Evolutionary conservation across 2,888 invertebrate genomes (phyloP), one percentile per base, ranked within the genome.

Genomic region (Hermaeophaga mercurialis): DNA sequence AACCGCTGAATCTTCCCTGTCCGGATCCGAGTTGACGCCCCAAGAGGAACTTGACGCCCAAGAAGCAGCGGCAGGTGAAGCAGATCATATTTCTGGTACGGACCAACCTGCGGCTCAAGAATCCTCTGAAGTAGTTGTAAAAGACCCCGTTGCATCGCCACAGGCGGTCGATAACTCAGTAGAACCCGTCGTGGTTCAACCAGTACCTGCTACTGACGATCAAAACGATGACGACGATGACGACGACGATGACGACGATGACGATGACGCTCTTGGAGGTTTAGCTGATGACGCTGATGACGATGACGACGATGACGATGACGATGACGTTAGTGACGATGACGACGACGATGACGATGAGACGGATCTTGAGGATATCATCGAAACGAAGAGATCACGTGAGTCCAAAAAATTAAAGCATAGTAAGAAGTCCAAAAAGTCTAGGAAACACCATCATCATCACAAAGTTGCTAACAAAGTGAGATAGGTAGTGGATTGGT

Each of bases 351-450:
- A 85, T 34, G 86, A 86, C 56, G 86, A 85, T 53, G 85, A 84
- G 48, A 82, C 82, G 62, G 86, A 85, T 59, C 84, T 87, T 67
- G 86, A 86, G 72, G 82, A 87, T 69, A 84, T 89, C 77, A 82
- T 85, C 73, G 85, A 83, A 78, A 85, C 86, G 70, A 85, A 85
- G 78, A 80, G 82, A 81, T 84, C 91, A 90, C 91, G 91, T 91
- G 90, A 91, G 91, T 91, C 89, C 74, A 90, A 88, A 86, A 74
- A 73, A 68, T 66, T 66, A 59, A 65, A 72, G 69, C 70, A 73
- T 66, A 71, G 67, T 71, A 75, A 72, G 72, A 76, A 73, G 72
- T 61, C 66, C 52, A 72, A 73, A 68, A 73, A 72, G 67, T 68
- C 69, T 64, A 73, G 72, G 65, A 71, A 72, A 65, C 72, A 71